These are phyloP conservation scores for Ochropleura plecta DNA, from an alignment of 2,888 invertebrate genomes.

Conservation along the genomic window DNA sequence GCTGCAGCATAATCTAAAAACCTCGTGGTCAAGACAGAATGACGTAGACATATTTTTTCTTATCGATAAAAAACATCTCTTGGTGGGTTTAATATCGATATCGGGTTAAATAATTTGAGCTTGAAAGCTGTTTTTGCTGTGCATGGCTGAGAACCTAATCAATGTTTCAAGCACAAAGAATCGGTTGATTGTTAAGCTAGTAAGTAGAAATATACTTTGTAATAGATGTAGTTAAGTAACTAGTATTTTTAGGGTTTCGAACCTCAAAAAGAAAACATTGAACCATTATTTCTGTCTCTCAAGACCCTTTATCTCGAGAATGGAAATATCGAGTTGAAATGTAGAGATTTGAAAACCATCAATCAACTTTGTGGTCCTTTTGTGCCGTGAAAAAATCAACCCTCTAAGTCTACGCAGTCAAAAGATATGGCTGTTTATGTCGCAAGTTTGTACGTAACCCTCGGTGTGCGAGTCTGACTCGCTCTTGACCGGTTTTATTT, in stretches of 20 bases:
- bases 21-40: constrained; percentile 75
- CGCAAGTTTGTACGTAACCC: too few species aligned
- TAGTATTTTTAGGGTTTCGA: not conserved
- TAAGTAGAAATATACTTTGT: constrained; percentile 19
- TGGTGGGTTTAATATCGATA: constrained; percentile 82
- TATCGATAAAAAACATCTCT: constrained; percentile 81
- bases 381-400: too few species aligned
- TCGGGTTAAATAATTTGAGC: constrained; percentile 81
- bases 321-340: too few species aligned
- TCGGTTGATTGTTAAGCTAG: constrained; percentile 48
- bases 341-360: too few species aligned
- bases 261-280: too few species aligned
- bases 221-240: constrained; percentile 1
- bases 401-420: too few species aligned
- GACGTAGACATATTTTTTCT: constrained; percentile 82
- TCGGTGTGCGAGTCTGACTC: too few species aligned
- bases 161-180: constrained; percentile 64
- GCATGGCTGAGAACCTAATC: constrained; percentile 69
- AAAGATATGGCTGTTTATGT: too few species aligned
- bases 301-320: too few species aligned
- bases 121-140: constrained; percentile 77
- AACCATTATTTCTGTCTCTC: too few species aligned
- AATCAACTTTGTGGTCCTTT: too few species aligned
- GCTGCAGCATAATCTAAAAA: constrained; percentile 36
- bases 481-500: too few species aligned